phyloP scores from a whole-genome alignment of 2,888 invertebrate genomes.

The Sesamia inferens region DNA sequence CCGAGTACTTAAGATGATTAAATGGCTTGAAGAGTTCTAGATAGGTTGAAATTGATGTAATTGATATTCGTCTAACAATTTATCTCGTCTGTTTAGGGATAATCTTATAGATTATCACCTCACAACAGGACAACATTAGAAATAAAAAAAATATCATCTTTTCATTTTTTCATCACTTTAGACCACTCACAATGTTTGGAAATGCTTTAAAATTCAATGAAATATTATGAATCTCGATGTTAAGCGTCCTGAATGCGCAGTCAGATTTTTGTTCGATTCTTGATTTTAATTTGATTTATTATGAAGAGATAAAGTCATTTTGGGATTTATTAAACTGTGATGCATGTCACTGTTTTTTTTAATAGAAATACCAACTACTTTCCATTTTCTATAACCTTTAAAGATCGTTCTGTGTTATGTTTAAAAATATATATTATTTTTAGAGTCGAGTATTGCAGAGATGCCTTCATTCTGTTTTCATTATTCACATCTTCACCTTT shows the following conservation, averaged over 20 bases:
- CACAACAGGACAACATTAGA: background rate
- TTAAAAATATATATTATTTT: background rate
- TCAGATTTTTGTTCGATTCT: constrained; percentile 22
- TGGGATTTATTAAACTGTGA: background rate
- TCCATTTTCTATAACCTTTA: background rate
- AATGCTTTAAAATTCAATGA: constrained; percentile 50
- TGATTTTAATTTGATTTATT: constrained; percentile 44
- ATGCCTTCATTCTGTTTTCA: constrained; percentile 31
- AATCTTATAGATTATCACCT: constrained; percentile 4
- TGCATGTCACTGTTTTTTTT: background rate
- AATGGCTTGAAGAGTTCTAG: background rate
- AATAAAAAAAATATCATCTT: constrained; percentile 2
- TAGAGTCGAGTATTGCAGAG: constrained; percentile 8
- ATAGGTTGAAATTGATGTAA: background rate
- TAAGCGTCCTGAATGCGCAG: constrained; percentile 21
- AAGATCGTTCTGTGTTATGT: background rate
- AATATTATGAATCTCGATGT: constrained; percentile 39
- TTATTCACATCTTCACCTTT: constrained; percentile 36
- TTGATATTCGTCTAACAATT: background rate
- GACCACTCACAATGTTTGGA: constrained; percentile 15
- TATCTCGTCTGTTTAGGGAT: background rate
- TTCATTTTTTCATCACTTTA: constrained; percentile 29
- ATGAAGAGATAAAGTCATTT: background rate
- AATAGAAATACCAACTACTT: background rate
- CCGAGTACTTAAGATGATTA: background rate